A percentile compares a stretch with the other conserved stretches of the same genome.
Evolutionary conservation across 2,113 vertebrate genomes (phyloP).

Genomic region (Hippocampus zosterae): DNA sequence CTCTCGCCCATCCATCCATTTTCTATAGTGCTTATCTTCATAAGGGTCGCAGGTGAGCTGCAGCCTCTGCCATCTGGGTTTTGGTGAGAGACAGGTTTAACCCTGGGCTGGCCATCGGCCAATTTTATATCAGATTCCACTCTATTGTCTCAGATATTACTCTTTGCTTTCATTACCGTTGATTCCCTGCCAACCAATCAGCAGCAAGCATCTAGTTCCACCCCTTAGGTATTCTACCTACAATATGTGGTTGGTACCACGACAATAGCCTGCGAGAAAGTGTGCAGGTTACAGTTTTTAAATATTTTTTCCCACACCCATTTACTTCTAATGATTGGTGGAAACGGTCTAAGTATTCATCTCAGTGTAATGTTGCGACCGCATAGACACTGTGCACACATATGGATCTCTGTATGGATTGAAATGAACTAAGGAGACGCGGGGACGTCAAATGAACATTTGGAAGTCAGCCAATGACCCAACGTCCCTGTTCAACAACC

Average conservation of each 20-base stretch:
- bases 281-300: not conserved
- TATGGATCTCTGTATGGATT: not conserved
- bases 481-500: constrained; percentile 31
- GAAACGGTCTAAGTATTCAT: not conserved
- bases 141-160: not conserved
- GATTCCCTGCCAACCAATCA: not conserved
- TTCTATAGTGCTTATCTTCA: not conserved
- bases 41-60: not conserved
- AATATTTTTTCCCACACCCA: not conserved
- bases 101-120: not conserved
- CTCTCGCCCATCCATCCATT: not conserved
- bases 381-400: not conserved
- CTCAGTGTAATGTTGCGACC: not conserved
- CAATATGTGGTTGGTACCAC: not conserved
- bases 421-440: not conserved
- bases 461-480: constrained; percentile 24
- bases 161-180: not conserved
- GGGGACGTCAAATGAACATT: not conserved
- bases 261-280: not conserved
- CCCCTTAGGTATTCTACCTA: not conserved
- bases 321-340: not conserved
- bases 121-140: not conserved
- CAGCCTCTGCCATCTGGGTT: not conserved
- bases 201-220: not conserved
- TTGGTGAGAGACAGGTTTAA: not conserved